Evolutionary conservation across 2,113 vertebrate species (phyloP).

Genomic region (Platycercus adscitus): DNA sequence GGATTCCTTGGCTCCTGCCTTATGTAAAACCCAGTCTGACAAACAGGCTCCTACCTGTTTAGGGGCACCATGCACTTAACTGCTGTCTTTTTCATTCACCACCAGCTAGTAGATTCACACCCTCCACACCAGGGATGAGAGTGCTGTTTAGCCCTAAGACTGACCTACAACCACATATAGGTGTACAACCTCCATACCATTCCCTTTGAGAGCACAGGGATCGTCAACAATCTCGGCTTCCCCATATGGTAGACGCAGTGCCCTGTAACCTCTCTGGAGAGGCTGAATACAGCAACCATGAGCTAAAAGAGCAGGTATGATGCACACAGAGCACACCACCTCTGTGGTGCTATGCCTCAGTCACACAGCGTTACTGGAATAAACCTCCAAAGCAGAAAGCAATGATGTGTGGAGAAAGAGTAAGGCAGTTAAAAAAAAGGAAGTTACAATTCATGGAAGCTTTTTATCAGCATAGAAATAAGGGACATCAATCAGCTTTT

Average conservation of each 20-base stretch:
- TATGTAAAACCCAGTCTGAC: not conserved
- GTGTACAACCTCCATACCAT: rapidly evolving
- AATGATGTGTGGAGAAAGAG: not conserved
- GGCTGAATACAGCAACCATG: not conserved
- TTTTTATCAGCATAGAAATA: not conserved
- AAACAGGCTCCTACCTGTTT: not conserved
- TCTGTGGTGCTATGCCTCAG: not conserved
- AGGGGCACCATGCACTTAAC: not conserved
- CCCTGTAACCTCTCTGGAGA: not conserved
- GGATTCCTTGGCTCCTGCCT: not conserved
- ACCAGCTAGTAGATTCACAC: not conserved
- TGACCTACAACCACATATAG: not conserved
- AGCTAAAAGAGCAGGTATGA: not conserved
- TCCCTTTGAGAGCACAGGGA: not conserved
- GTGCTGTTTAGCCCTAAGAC: not conserved
- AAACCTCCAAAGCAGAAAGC: not conserved
- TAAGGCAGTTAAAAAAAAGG: not conserved
- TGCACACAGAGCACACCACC: rapidly evolving
- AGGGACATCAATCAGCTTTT: not conserved
- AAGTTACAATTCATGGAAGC: not conserved
- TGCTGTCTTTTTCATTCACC: not conserved
- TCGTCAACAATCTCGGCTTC: not conserved
- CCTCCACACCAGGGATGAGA: not conserved
- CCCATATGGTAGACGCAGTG: not conserved
- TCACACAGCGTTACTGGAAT: not conserved